These are phyloP conservation scores for Aporophyla lueneburgensis DNA, from an alignment of 2,888 invertebrate genomes.

Conservation along the genomic window DNA sequence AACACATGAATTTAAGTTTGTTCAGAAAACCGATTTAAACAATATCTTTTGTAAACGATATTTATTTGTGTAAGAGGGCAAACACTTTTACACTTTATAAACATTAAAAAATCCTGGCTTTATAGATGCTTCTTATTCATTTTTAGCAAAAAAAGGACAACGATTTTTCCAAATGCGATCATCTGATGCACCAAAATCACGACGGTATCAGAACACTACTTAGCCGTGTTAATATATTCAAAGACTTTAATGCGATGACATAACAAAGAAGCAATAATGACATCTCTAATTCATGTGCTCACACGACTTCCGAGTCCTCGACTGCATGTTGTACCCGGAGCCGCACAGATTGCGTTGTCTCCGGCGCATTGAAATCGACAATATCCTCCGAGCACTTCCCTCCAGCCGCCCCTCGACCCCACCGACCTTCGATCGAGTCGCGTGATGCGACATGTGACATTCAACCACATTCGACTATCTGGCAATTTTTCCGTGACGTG, in stretches of 20 bases:
- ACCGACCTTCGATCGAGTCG: conserved; percentile 73
- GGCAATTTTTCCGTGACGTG: conserved; percentile 47
- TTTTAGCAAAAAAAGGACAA: too few species aligned
- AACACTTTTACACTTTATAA: too few species aligned
- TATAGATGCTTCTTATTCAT: neutral
- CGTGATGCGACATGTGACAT: conserved; percentile 67
- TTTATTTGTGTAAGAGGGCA: too few species aligned
- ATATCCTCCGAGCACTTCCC: conserved; percentile 81
- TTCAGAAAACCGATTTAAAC: neutral
- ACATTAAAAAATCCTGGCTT: too few species aligned
- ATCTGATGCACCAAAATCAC: neutral
- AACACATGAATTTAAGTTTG: neutral
- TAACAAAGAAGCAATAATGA: conserved; percentile 9
- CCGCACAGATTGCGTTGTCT: conserved; percentile 70
- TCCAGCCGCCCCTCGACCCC: conserved; percentile 70
- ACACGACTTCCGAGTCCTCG: conserved; percentile 35
- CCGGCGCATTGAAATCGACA: conserved; percentile 79
- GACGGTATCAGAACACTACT: too few species aligned
- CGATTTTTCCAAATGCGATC: neutral
- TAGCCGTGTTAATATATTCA: neutral
- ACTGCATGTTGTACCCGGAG: conserved; percentile 55
- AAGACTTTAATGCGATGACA: neutral
- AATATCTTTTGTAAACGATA: too few species aligned
- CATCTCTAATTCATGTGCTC: neutral
- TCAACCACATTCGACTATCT: conserved; percentile 36